Percentiles rank a stretch among this genome's conserved stretches.
phyloP scores from a whole-genome alignment of 2,888 invertebrate genomes.

The Phrixothrix hirtus region DNA sequence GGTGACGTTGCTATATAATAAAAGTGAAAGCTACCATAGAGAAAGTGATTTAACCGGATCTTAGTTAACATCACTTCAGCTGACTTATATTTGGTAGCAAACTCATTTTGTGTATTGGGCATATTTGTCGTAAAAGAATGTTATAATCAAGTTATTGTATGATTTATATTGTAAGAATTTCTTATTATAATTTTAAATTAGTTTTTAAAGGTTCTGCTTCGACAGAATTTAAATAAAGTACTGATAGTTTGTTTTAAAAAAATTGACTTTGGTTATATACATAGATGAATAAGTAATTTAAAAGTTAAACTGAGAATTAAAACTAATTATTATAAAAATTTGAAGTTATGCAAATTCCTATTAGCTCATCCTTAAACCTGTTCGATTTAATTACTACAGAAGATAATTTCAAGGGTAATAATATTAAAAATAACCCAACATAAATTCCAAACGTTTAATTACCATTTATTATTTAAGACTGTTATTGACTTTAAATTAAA shows the following conservation, averaged over 20 bases:
- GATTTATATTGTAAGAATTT: not conserved
- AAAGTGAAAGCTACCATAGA: slow-evolving; percentile 41
- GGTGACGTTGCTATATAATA: slow-evolving; percentile 8
- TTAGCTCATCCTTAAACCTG: slow-evolving; percentile 8
- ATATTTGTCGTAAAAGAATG: too few relatives aligned
- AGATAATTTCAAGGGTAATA: not conserved
- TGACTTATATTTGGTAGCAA: not conserved
- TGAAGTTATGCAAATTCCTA: too few relatives aligned
- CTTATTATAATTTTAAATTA: not conserved
- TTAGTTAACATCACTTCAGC: slow-evolving; percentile 10
- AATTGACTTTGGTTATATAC: too few relatives aligned
- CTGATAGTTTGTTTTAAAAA: too few relatives aligned
- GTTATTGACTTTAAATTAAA: slow-evolving; percentile 13
- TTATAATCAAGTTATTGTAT: too few relatives aligned
- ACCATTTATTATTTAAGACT: slow-evolving; percentile 5
- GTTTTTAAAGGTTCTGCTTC: too few relatives aligned
- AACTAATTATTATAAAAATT: too few relatives aligned
- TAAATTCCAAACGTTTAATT: slow-evolving; percentile 6
- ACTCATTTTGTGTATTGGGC: too few relatives aligned
- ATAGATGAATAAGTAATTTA: too few relatives aligned
- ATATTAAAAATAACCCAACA: too few relatives aligned
- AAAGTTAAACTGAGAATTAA: too few relatives aligned
- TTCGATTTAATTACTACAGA: not conserved
- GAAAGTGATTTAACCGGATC: slow-evolving; percentile 38
- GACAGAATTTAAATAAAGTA: too few relatives aligned